Conservation (phyloP, 2,888 invertebrate species). For the Salticus scenicus region DNA sequence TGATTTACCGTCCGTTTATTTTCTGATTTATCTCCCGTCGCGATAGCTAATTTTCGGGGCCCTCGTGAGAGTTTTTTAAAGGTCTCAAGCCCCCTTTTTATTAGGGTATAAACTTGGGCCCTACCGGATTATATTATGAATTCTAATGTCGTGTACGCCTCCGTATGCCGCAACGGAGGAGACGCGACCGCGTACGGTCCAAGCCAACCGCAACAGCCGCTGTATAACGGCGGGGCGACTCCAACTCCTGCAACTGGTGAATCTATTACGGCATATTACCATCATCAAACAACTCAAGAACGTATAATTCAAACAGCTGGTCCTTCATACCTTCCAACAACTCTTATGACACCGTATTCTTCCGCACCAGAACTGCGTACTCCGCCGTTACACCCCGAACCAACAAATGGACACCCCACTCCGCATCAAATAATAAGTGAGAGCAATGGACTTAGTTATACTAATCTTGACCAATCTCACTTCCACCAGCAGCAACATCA, state of each 20-base stretch:
- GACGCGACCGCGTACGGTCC: constrained; percentile 65
- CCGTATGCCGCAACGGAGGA: constrained; percentile 69
- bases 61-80: constrained; percentile 26
- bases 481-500: constrained; percentile 67
- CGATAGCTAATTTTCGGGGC: constrained; percentile 67
- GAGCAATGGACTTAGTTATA: constrained; percentile 87
- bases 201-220: constrained; percentile 52
- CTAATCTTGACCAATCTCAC: constrained; percentile 82
- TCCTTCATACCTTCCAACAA: constrained; percentile 52
- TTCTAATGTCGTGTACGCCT: constrained; percentile 72
- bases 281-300: constrained; percentile 42
- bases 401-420: constrained; percentile 61
- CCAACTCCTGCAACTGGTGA: constrained; percentile 27
- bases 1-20: constrained; percentile 71
- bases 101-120: not conserved
- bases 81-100: constrained; percentile 5
- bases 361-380: constrained; percentile 67
- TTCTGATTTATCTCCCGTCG: constrained; percentile 71
- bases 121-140: constrained; percentile 66
- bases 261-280: constrained; percentile 41
- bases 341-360: constrained; percentile 53
- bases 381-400: constrained; percentile 70
- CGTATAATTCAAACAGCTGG: constrained; percentile 45
- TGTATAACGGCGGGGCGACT: constrained; percentile 57
- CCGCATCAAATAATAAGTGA: constrained; percentile 71